Percentiles rank a stretch among this genome's conserved stretches.
Conservation (phyloP, 1,140 invertebrate species). For the Drosophila ironensis region DNA sequence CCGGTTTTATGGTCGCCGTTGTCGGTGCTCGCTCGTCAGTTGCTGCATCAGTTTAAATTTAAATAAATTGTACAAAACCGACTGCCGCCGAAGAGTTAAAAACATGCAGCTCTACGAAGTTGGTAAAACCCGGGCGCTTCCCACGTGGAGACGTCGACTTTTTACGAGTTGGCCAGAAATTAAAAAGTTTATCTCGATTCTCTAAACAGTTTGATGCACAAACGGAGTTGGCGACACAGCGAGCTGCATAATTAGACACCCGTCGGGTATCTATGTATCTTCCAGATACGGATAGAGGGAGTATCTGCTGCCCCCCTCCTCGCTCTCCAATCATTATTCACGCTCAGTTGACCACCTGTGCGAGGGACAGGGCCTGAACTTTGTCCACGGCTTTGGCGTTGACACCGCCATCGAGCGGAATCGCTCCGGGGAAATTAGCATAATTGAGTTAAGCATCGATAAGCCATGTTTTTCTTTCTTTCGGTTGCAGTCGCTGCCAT, state of each 20-base stretch:
- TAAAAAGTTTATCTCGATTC: conserved; percentile 78
- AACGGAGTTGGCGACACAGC: conserved; percentile 57
- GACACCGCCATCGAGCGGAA: conserved; percentile 51
- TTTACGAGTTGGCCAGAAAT: conserved; percentile 66
- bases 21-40: conserved; percentile 25
- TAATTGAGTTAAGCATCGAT: conserved; percentile 78
- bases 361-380: conserved; percentile 26
- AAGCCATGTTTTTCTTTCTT: conserved; percentile 49
- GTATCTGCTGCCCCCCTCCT: neutral
- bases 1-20: conserved; percentile 54
- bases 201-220: conserved; percentile 75
- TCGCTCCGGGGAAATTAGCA: conserved; percentile 63
- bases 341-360: conserved; percentile 79
- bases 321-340: conserved; percentile 61
- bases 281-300: too few species aligned
- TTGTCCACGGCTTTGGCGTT: conserved; percentile 22
- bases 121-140: conserved; percentile 41
- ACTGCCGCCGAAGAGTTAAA: conserved; percentile 11
- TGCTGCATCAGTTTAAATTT: conserved; percentile 71
- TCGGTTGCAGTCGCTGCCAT: conserved; percentile 51
- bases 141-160: conserved; percentile 50
- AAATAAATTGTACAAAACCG: conserved; percentile 78
- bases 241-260: conserved; percentile 75
- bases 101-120: neutral
- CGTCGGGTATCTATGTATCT: conserved; percentile 28